Evolutionary conservation across 30 jellyfish, hydroid and myxozoan species (phyloP).

Genomic region (Pseudorhiza aurosa): DNA sequence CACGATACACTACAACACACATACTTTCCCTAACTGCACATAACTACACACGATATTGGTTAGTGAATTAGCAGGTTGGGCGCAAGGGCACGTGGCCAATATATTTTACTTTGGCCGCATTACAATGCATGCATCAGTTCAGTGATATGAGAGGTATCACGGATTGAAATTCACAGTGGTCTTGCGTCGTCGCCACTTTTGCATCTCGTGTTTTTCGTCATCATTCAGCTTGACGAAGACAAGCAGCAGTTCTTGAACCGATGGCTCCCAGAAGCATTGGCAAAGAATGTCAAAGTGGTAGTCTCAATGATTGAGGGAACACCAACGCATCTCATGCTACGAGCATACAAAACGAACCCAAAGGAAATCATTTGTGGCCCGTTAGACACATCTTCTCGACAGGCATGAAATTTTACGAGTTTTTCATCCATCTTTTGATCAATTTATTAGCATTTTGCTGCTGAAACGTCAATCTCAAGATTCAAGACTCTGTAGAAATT

Average conservation of each 20-base stretch:
- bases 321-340: slow-evolving; percentile 88
- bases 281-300: slow-evolving; percentile 89
- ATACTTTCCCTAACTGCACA: too few relatives aligned
- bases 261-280: slow-evolving; percentile 95
- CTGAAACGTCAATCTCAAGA: too few relatives aligned
- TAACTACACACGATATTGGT: too few relatives aligned
- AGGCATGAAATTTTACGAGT: slow-evolving; percentile 43
- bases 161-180: not conserved
- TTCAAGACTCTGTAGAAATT: too few relatives aligned
- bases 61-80: too few relatives aligned
- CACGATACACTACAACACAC: too few relatives aligned
- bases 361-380: slow-evolving; percentile 95
- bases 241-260: slow-evolving; percentile 89
- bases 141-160: too few relatives aligned
- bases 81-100: too few relatives aligned
- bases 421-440: not conserved
- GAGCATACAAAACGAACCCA: slow-evolving; percentile 92
- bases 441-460: too few relatives aligned
- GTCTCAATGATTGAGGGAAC: slow-evolving; percentile 98
- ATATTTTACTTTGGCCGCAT: too few relatives aligned
- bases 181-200: too few relatives aligned
- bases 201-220: not conserved
- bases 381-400: slow-evolving; percentile 71
- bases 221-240: slow-evolving; percentile 93
- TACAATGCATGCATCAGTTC: too few relatives aligned